Evolutionary conservation across 2,797 vertebrate species (phyloP), one percentile per base, ranked within the genome.

Genomic region (Hippopotamyrus pictus): DNA sequence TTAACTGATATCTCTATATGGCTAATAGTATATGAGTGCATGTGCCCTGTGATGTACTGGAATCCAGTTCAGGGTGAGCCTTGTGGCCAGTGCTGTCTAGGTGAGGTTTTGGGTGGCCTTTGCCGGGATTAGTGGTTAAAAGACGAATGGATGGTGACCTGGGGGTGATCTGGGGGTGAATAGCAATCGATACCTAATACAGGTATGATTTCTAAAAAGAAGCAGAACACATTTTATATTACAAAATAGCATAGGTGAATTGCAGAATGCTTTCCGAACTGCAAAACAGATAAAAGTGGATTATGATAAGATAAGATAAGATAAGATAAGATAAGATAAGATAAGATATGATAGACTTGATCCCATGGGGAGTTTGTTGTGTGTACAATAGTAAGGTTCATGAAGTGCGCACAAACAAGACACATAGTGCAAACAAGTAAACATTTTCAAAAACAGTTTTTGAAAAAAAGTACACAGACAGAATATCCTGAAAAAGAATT

Each of bases 391-490:
- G 62, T 69, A 69, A 29, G 62, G 62, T 69, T 69, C 25, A 69
- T 69, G 9, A 69, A 69, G 62, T 33, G 9, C 25, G 25, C 25
- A 69, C 65, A 69, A 69, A 33, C 65, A 5, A 69, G 65, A 69
- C 65, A 69, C 11, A 33, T 0, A 14, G 62, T 69, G 29, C 29
- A 33, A 69, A 69, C 65, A 69, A 33, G 65, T 69, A 69, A 69
- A 69, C 65, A 82, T 82, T 82, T n/a, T 82, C 76, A 82, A 11
- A 82, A 82, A 82, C 8, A n/a, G 19, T 79, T 79, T 41, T 79
- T 79, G 73, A 65, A 17, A 79, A 65, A 17, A 79, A 44, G 73
- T 46, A 46, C 12, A 46, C 37, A 82, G 29, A 82, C 76, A 82
- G 65, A 69, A 69, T 33, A 33, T 33, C 29, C 29, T 69, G 65